Percentiles rank a stretch among this genome's conserved stretches.
Evolutionary conservation across 2,113 vertebrate genomes (phyloP).

Genomic region (Tupaia chinensis): DNA sequence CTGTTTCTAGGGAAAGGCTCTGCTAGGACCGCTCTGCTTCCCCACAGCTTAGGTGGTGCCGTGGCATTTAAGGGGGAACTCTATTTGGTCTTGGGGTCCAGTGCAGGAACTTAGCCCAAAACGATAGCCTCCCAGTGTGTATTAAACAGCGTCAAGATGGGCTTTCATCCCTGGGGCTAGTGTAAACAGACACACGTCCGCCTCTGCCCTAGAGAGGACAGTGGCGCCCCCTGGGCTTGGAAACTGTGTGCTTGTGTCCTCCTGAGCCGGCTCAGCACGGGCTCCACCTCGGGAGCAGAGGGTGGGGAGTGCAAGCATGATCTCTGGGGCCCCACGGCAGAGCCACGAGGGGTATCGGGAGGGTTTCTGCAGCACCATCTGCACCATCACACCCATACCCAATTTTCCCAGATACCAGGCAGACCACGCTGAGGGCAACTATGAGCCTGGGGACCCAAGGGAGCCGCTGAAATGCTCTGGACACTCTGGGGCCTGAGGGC

Average conservation of each 20-base stretch:
- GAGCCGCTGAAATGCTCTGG: not conserved
- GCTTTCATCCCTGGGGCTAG: not conserved
- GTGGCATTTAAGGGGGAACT: no score
- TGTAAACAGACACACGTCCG: no score
- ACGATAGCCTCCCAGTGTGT: no score
- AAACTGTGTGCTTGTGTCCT: not conserved
- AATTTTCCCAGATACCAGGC: not conserved
- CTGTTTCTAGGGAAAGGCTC: no score
- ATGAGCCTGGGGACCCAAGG: not conserved
- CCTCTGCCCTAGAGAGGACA: not conserved
- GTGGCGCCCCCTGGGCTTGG: not conserved
- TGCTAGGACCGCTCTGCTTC: no score
- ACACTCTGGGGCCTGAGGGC: not conserved
- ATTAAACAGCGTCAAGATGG: no score
- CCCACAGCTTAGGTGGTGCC: no score
- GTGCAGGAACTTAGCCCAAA: no score
- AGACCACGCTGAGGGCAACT: not conserved
- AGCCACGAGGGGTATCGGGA: not conserved
- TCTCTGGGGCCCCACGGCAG: not conserved
- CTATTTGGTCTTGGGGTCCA: no score
- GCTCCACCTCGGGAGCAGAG: not conserved
- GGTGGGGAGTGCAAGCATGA: not conserved
- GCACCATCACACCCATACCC: not conserved
- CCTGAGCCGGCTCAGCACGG: not conserved
- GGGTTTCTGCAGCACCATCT: not conserved